Percentiles rank a stretch among this genome's conserved stretches.
Conservation (phyloP, 1,140 invertebrate species). For the Ceratosolen solmsi region DNA sequence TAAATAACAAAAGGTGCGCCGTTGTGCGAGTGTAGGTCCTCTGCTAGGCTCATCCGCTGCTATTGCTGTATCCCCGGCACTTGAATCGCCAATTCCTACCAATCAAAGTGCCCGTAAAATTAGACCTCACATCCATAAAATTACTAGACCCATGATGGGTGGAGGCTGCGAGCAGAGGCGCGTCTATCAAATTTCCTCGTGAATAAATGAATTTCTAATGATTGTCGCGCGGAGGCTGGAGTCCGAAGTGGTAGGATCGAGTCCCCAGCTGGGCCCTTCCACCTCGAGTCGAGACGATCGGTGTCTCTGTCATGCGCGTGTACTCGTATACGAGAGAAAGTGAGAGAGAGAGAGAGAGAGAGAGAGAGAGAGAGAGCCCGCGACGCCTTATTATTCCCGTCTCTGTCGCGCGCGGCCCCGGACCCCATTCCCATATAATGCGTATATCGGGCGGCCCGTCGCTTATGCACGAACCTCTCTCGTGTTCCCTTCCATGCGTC, state of each 20-base stretch:
- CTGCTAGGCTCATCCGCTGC: no score
- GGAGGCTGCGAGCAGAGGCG: no score
- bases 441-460: conserved; percentile 55
- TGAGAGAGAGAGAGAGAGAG: no score
- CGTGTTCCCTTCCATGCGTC: conserved; percentile 69
- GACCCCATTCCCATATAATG: conserved; percentile 54
- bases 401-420: conserved; percentile 61
- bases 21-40: no score
- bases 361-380: no score
- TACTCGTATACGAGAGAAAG: background rate
- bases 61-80: no score
- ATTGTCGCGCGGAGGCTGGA: background rate
- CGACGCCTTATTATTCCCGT: conserved; percentile 22
- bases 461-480: conserved; percentile 62
- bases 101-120: no score
- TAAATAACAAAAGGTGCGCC: no score
- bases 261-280: conserved; percentile 42
- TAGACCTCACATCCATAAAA: no score
- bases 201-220: conserved; percentile 40
- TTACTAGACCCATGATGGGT: no score
- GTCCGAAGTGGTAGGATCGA: background rate
- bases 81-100: no score
- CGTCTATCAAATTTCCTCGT: no score
- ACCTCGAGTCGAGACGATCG: background rate
- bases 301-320: background rate